Percentiles rank a stretch among this genome's conserved stretches.
These are phyloP conservation scores for Tragulus kanchil DNA, from an alignment of 2,113 vertebrate species.

Conservation along the genomic window DNA sequence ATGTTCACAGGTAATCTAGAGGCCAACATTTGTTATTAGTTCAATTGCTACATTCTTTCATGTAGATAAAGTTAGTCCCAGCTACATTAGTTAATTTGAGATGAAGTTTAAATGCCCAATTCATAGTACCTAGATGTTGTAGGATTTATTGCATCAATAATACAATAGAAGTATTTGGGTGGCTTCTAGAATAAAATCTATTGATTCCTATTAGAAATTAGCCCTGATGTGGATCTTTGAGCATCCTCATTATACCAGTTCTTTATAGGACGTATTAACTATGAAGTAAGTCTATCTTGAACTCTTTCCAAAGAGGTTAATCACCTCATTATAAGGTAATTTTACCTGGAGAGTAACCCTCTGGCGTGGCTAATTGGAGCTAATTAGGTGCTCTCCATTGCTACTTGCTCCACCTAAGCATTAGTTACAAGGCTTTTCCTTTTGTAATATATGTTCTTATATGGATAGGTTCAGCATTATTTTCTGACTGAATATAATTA, in stretches of 20 bases:
- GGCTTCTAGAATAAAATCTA: neutral
- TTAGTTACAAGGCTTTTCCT: conserved; percentile 34
- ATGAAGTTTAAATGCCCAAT: neutral
- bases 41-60: neutral
- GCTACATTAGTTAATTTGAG: neutral
- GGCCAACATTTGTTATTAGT: neutral
- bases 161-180: neutral
- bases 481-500: conserved; percentile 43
- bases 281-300: conserved; percentile 35
- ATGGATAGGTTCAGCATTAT: neutral
- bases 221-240: neutral
- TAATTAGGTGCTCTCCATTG: conserved; percentile 51
- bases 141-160: neutral
- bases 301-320: conserved; percentile 75
- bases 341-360: conserved; percentile 64
- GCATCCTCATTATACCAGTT: neutral
- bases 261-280: conserved; percentile 48
- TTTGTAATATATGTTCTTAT: neutral
- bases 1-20: neutral
- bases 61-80: neutral
- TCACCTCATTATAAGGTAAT: conserved; percentile 76
- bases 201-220: conserved; percentile 22
- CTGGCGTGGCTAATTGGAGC: conserved; percentile 65
- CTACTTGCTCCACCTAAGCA: neutral
- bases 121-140: neutral